Evolutionary conservation across 2,888 invertebrate species (phyloP).

Genomic region (Oligia strigilis): DNA sequence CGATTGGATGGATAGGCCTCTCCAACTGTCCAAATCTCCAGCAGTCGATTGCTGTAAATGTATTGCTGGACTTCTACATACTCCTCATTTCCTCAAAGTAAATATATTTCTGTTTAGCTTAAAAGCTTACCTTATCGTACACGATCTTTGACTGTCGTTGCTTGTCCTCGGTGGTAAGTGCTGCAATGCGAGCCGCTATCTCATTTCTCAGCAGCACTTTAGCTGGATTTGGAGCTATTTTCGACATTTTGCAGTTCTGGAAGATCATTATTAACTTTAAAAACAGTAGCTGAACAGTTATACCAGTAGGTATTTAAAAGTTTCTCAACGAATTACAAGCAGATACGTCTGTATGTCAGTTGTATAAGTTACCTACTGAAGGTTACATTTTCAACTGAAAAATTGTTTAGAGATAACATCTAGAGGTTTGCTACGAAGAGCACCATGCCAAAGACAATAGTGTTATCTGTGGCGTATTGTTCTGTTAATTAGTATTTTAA

Average conservation of each 20-base stretch:
- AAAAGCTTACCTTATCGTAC: slow-evolving; percentile 80
- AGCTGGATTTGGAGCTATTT: slow-evolving; percentile 81
- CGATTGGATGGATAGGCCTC: no score
- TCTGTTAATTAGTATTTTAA: not conserved
- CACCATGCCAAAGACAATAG: not conserved
- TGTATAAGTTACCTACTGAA: not conserved
- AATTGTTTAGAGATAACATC: not conserved
- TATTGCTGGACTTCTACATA: not conserved
- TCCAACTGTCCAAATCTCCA: no score
- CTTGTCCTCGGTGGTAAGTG: slow-evolving; percentile 82
- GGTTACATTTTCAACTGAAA: not conserved
- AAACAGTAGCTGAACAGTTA: not conserved
- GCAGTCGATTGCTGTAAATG: no score
- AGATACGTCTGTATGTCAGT: not conserved
- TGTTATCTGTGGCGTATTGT: not conserved
- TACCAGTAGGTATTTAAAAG: not conserved
- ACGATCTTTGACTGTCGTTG: slow-evolving; percentile 83
- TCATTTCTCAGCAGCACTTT: slow-evolving; percentile 81
- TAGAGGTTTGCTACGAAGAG: not conserved
- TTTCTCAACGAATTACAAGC: not conserved
- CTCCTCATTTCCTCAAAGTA: not conserved
- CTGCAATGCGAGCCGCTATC: slow-evolving; percentile 78
- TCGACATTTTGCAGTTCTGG: slow-evolving; percentile 74
- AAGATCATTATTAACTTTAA: not conserved
- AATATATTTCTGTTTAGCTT: not conserved